Evolutionary conservation across 1,140 invertebrate species (phyloP).

Genomic region (Pseudomyrmex cubaensis): DNA sequence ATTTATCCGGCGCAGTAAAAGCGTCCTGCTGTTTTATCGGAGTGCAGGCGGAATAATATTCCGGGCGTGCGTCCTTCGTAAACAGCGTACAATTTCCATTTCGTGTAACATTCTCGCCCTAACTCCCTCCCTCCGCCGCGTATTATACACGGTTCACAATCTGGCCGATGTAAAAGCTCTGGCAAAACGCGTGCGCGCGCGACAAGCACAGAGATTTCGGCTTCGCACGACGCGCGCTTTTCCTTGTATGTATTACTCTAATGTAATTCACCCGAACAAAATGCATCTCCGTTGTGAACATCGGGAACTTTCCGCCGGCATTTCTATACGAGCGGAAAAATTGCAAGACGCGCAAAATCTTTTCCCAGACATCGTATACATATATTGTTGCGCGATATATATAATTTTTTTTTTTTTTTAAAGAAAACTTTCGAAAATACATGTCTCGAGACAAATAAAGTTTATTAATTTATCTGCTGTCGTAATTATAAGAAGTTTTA

Average conservation of each 20-base stretch:
- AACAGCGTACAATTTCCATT: slow-evolving; percentile 71
- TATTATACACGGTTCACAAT: slow-evolving; percentile 57
- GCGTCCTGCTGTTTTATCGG: slow-evolving; percentile 69
- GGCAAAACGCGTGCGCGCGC: slow-evolving; percentile 41
- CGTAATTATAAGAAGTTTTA: too few species aligned
- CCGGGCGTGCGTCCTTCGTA: slow-evolving; percentile 68
- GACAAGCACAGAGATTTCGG: slow-evolving; percentile 55
- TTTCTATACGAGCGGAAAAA: slow-evolving; percentile 4
- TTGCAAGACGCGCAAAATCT: slow-evolving; percentile 9
- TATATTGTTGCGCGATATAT: not conserved
- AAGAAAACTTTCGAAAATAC: too few species aligned
- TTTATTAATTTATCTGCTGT: not conserved
- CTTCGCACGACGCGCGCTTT: slow-evolving; percentile 13
- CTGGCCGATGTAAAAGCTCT: slow-evolving; percentile 50
- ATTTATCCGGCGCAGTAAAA: slow-evolving; percentile 71
- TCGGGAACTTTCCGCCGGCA: slow-evolving; percentile 3
- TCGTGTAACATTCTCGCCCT: slow-evolving; percentile 63
- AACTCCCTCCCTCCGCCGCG: slow-evolving; percentile 1
- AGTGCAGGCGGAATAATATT: slow-evolving; percentile 68
- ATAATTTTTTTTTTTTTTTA: not conserved
- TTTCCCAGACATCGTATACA: not conserved
- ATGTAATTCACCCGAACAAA: slow-evolving; percentile 53
- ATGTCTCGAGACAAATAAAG: not conserved
- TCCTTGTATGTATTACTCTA: slow-evolving; percentile 43
- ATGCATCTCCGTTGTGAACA: slow-evolving; percentile 44